phyloP scores from a whole-genome alignment of 1,140 invertebrate genomes.

The Drosophila kepulauana region DNA sequence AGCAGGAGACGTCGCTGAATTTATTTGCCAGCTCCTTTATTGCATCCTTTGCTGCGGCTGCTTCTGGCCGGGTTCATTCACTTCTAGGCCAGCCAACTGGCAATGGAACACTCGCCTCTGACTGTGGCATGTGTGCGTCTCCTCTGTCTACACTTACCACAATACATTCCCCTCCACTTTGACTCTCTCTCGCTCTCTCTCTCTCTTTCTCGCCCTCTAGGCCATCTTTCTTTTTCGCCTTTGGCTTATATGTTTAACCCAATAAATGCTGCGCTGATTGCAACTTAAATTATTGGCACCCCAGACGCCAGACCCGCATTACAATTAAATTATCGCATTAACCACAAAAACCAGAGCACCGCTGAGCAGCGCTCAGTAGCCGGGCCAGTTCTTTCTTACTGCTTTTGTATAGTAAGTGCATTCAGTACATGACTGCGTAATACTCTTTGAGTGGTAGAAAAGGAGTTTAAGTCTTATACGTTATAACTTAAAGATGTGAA shows the following conservation, averaged over 20 bases:
- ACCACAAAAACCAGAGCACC: slow-evolving; percentile 66
- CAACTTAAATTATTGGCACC: slow-evolving; percentile 79
- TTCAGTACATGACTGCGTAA: neutral
- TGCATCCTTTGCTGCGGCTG: slow-evolving; percentile 27
- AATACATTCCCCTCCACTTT: neutral
- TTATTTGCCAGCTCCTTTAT: slow-evolving; percentile 61
- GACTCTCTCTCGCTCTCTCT: neutral
- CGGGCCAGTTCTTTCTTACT: slow-evolving; percentile 12
- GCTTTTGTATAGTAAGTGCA: neutral
- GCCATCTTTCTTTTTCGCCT: slow-evolving; percentile 18
- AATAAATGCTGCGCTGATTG: slow-evolving; percentile 80
- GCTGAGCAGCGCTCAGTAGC: slow-evolving; percentile 12
- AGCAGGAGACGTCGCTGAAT: slow-evolving; percentile 57
- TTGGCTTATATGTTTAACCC: slow-evolving; percentile 73
- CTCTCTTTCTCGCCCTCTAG: neutral
- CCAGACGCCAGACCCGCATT: slow-evolving; percentile 70
- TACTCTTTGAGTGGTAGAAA: no score
- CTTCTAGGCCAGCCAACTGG: slow-evolving; percentile 47
- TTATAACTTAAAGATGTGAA: no score
- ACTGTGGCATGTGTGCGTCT: slow-evolving; percentile 45
- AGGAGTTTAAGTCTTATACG: no score
- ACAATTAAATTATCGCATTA: slow-evolving; percentile 84
- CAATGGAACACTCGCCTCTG: slow-evolving; percentile 10
- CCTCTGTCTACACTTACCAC: slow-evolving; percentile 9
- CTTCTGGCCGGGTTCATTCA: slow-evolving; percentile 69